Evolutionary conservation across 1,140 invertebrate genomes (phyloP).

Genomic region (Caenorhabditis inopinata): DNA sequence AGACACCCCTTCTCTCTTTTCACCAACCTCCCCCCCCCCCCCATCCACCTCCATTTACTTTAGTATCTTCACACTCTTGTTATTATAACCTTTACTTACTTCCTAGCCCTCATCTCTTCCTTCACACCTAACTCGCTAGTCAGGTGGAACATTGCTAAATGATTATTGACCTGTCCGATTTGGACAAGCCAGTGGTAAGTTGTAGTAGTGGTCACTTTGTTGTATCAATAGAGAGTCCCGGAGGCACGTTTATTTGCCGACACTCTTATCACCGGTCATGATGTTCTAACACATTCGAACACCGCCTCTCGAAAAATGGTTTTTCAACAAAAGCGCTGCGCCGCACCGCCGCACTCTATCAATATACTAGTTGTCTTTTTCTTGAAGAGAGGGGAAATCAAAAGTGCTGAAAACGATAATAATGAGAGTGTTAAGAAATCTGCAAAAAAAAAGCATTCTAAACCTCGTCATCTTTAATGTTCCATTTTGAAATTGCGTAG

Average conservation of each 20-base stretch:
- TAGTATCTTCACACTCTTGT: conserved; percentile 26
- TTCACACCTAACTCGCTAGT: no score
- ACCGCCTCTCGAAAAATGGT: background rate
- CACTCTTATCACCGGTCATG: conserved; percentile 27
- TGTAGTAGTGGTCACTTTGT: background rate
- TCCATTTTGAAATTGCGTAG: no score
- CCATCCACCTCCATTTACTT: no score
- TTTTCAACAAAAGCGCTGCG: background rate
- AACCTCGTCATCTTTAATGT: background rate
- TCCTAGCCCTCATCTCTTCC: conserved; percentile 13
- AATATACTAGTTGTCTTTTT: conserved; percentile 3
- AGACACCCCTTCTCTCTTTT: background rate
- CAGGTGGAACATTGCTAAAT: background rate
- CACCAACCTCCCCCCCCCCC: background rate
- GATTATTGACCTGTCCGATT: conserved; percentile 32
- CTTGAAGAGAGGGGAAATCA: background rate
- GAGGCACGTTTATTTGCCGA: background rate
- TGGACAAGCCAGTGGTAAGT: conserved; percentile 30
- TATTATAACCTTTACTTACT: conserved; percentile 33
- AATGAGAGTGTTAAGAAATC: background rate
- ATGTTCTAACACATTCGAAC: conserved; percentile 30
- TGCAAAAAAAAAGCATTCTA: background rate
- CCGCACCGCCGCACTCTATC: background rate
- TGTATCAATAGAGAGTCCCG: background rate
- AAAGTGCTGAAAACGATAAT: background rate